phyloP scores from a whole-genome alignment of 2,888 invertebrate genomes.

The Athalia circularis region DNA sequence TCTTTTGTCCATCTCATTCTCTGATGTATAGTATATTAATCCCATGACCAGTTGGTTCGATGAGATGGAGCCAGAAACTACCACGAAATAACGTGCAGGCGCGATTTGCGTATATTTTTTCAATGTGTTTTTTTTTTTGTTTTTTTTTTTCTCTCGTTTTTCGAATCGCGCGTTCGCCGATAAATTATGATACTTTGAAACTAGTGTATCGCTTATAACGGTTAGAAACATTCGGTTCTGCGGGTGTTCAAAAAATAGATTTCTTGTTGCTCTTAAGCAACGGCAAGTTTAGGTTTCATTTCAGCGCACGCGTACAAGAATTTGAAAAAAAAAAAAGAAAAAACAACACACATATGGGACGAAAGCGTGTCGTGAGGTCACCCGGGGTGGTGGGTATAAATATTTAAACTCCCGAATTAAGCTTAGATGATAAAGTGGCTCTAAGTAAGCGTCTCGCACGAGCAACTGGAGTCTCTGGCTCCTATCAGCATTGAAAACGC shows the following conservation, averaged over 20 bases:
- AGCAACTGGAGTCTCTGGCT: slow-evolving; percentile 63
- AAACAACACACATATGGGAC: slow-evolving; percentile 26
- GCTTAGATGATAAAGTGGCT: slow-evolving; percentile 70
- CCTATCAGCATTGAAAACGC: slow-evolving; percentile 59
- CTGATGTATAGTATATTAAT: slow-evolving; percentile 4
- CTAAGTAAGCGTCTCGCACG: slow-evolving; percentile 62
- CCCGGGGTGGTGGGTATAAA: slow-evolving; percentile 66
- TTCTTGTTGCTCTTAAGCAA: too few relatives aligned
- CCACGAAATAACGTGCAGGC: too few relatives aligned
- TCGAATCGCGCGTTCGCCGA: too few relatives aligned
- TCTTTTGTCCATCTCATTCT: slow-evolving; percentile 27
- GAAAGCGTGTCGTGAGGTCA: slow-evolving; percentile 67
- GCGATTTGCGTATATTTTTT: too few relatives aligned
- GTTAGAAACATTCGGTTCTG: too few relatives aligned
- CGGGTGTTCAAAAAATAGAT: too few relatives aligned
- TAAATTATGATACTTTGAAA: too few relatives aligned
- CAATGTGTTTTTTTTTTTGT: too few relatives aligned
- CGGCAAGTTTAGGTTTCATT: not conserved
- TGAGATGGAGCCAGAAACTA: not conserved
- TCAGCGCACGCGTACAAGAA: not conserved
- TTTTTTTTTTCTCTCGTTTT: too few relatives aligned
- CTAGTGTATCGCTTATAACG: too few relatives aligned
- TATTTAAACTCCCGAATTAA: slow-evolving; percentile 71
- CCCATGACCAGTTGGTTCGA: not conserved
- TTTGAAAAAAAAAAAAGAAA: too few relatives aligned